Evolutionary conservation across 2,113 vertebrate species (phyloP).

Genomic region (Thermophis baileyi): DNA sequence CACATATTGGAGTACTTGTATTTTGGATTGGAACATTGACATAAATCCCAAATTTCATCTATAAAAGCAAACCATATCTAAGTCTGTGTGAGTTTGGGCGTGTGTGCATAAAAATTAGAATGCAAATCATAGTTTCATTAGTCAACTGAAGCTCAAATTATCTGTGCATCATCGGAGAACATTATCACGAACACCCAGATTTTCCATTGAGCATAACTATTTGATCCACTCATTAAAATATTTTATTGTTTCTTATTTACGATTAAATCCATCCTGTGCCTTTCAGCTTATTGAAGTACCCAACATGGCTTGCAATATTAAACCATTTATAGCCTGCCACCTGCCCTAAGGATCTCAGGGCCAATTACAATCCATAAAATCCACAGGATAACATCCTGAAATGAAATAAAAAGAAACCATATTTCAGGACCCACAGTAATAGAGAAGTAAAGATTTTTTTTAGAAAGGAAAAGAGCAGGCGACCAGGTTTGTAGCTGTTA

Average conservation of each 20-base stretch:
- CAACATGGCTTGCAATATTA: neutral
- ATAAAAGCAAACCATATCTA: neutral
- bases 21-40: constrained; percentile 33
- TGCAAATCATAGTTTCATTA: neutral
- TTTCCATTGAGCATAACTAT: neutral
- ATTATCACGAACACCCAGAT: neutral
- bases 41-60: neutral
- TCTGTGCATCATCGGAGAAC: neutral
- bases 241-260: neutral
- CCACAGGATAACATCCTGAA: neutral
- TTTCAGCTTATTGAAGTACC: neutral
- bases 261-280: neutral
- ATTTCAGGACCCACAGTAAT: neutral
- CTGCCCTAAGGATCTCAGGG: neutral
- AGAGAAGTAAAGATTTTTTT: neutral
- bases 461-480: neutral
- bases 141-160: neutral
- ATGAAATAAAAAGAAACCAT: neutral
- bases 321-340: neutral
- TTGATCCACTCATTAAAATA: neutral
- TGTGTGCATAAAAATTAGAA: no score
- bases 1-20: constrained; percentile 44
- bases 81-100: neutral
- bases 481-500: neutral
- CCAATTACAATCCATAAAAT: neutral